phyloP scores from a whole-genome alignment of 2,113 vertebrate species.

The Prinia subflava region DNA sequence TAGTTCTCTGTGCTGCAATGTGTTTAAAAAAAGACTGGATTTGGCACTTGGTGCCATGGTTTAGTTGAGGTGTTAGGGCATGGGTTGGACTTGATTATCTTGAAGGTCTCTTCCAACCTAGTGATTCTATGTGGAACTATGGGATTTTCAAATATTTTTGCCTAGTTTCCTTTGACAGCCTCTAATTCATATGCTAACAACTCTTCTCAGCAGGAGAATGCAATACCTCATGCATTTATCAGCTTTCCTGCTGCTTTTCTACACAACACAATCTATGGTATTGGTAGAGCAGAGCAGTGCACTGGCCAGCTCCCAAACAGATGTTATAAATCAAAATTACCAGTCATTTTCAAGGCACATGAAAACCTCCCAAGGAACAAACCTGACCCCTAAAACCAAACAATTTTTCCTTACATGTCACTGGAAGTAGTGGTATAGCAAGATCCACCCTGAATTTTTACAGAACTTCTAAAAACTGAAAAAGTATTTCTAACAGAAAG shows the following conservation, averaged over 20 bases:
- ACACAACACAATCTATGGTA: neutral
- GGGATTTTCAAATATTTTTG: neutral
- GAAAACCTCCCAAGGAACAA: neutral
- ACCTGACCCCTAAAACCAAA: neutral
- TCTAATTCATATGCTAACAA: neutral
- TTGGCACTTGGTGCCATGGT: neutral
- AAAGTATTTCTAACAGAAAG: neutral
- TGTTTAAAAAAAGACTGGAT: neutral
- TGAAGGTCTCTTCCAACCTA: neutral
- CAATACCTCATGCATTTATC: neutral
- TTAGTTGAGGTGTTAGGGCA: neutral
- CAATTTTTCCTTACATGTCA: neutral
- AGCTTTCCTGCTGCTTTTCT: neutral
- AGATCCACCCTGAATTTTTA: neutral
- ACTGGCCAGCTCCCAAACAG: slow-evolving; percentile 15
- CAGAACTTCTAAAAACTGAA: neutral
- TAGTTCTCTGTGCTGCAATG: neutral
- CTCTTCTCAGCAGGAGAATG: neutral
- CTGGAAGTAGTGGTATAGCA: neutral
- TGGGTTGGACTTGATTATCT: neutral
- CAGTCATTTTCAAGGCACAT: neutral
- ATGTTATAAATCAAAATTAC: neutral
- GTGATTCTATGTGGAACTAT: neutral
- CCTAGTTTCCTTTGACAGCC: neutral
- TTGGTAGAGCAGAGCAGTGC: neutral